Evolutionary conservation across 2,888 invertebrate genomes (phyloP).

Genomic region (Pandemis heparana): DNA sequence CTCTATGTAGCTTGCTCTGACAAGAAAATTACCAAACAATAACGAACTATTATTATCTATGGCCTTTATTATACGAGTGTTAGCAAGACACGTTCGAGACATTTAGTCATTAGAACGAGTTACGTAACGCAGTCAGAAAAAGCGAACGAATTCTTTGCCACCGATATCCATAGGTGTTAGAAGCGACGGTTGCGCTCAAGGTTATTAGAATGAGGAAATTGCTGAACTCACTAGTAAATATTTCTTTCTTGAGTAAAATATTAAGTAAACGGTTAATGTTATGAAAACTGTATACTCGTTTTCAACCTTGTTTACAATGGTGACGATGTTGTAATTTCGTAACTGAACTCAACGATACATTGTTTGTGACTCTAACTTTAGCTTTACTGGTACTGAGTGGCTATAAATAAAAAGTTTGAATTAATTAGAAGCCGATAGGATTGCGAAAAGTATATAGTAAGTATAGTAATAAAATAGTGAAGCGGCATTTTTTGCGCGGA

Average conservation of each 20-base stretch:
- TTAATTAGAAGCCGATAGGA: neutral
- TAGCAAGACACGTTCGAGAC: conserved; percentile 48
- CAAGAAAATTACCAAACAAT: conserved; percentile 12
- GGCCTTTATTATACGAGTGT: conserved; percentile 30
- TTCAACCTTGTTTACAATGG: conserved; percentile 11
- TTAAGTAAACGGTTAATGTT: conserved; percentile 32
- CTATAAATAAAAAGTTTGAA: neutral
- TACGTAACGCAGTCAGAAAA: conserved; percentile 47
- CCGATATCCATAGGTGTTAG: conserved; percentile 17
- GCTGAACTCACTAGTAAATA: conserved; percentile 12
- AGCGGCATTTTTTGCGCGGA: neutral
- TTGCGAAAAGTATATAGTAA: neutral
- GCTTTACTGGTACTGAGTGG: neutral
- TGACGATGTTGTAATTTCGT: neutral
- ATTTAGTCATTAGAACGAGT: conserved; percentile 46
- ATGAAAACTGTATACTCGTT: conserved; percentile 23
- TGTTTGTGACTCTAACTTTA: neutral
- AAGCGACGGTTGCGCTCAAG: conserved; percentile 25
- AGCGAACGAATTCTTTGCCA: conserved; percentile 42
- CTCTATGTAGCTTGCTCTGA: neutral
- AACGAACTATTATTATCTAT: conserved; percentile 21
- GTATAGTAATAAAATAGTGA: neutral
- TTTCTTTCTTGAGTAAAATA: neutral
- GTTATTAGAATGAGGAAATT: conserved; percentile 29
- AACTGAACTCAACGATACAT: neutral